Evolutionary conservation across 1,140 invertebrate species (phyloP), one percentile per base, ranked within the genome.

Genomic region (Drosophila repleta): DNA sequence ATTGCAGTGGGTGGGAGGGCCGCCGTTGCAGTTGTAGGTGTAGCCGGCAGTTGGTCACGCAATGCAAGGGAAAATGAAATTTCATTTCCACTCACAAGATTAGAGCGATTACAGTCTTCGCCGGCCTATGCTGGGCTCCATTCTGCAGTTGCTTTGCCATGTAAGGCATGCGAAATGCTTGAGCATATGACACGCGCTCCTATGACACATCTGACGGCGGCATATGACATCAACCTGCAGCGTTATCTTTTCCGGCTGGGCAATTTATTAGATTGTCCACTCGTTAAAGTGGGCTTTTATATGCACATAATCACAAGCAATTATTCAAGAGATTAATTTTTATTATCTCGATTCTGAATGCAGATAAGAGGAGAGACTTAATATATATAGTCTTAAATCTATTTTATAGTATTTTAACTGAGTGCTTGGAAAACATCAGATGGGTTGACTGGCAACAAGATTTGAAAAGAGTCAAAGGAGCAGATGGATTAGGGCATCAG

Each of bases 241-340:
- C 20, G 20, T 49, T 85, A 85, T 85, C 81, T 70, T 11, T 63
- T 45, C 24, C 15, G 49, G 70, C 77, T 55, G 64, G 55, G 57
- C 62, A 85, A 84, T 85, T 87, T 87, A 78, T 66, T 77, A 78
- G 61, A 77, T 74, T 76, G 72, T 74, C 32, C 66, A 64, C 64
- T 79, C 46, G 32, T 35, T 35, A 35, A 35, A 10, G 68, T 69
- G 67, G 53, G 74, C 70, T 74, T 49, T 52, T 45, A 20, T 20
- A 7, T 68, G 8, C 18, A 37, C 21, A 20, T 26, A 53, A 64
- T 37, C 13, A n/a, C 8, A 37, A 39, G 49, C 24, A 45, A 46
- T 35, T n/a, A 43, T 32, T 4, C 24, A 32, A 45, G 8, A 56
- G 51, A 32, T 41, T 39, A n/a, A 18, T 20, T 43, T 41, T 66